These are phyloP conservation scores for Thereuonema tuberculata DNA, from an alignment of 1,140 invertebrate species.

Conservation along the genomic window DNA sequence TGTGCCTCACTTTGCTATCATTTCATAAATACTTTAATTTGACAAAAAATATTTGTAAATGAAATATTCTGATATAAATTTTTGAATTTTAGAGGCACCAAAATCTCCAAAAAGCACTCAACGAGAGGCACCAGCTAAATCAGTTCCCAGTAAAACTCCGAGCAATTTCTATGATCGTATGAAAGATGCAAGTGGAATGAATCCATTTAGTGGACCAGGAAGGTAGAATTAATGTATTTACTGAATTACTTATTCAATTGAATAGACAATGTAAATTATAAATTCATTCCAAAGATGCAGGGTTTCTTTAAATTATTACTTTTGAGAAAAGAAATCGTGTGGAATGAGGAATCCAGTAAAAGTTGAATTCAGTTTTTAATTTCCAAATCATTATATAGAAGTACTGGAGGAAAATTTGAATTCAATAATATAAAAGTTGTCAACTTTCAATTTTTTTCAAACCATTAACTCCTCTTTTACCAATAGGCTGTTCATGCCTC, in stretches of 20 bases:
- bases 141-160: neutral
- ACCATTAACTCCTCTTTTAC: neutral
- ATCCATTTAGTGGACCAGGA: neutral
- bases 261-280: too few species aligned
- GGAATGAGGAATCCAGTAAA: too few species aligned
- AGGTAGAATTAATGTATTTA: neutral
- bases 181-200: neutral
- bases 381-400: neutral
- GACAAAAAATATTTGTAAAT: neutral
- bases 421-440: neutral
- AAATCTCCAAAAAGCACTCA: neutral
- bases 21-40: neutral
- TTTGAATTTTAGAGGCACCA: neutral
- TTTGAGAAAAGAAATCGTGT: too few species aligned
- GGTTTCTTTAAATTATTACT: too few species aligned
- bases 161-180: neutral
- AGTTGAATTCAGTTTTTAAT: neutral
- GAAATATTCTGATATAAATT: neutral
- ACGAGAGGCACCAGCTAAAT: neutral
- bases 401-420: neutral
- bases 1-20: neutral
- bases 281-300: too few species aligned
- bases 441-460: neutral
- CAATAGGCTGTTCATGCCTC: neutral
- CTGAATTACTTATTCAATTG: slow-evolving; percentile 3